Evolutionary conservation across 1,140 invertebrate species (phyloP), one percentile per base, ranked within the genome.

Genomic region (Mylabris phalerata): DNA sequence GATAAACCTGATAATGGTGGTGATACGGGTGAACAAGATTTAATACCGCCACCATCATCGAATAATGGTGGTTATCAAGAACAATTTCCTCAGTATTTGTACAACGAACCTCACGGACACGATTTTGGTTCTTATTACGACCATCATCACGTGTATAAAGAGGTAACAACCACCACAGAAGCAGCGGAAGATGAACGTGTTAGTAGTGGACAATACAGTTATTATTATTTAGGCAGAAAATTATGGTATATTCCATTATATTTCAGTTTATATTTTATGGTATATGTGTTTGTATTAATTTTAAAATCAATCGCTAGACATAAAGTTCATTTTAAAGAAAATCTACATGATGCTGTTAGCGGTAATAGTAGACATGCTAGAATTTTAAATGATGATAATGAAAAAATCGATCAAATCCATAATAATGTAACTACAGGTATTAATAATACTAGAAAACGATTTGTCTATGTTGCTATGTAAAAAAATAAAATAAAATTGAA

Each of bases 231-330:
- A 61, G 88, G 88, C 0, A 82, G 86, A 57, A 90, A 90, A 66
- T 75, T 90, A 2, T 92, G 88, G 82, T 92, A 90, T 65, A 77
- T 90, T 44, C 89, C 89, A 0, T 68, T 92, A 9, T 91, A 90
- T 69, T 91, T 90, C 67, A 89, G 87, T 57, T 84, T 89, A n/a
- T 92, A 88, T 64, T 90, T 90, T 66, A 85, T 88, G 56, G 79
- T 89, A 56, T 92, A 90, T 63, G 84, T 92, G 2, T 83, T 84
- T 2, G 86, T 85, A 41, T 75, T 92, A 6, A 85, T 92, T 47
- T 75, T 90, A 2, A 90, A 89, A 70, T 87, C 87, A 5, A 82
- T 92, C 44, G 80, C 86, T 9, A 80, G 88, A 50, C 88, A 90
- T 69, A 90, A 90, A 75, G 80, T 85, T n/a, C 62, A 61, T 11